phyloP scores from a whole-genome alignment of 1,140 invertebrate species.

The Diorhabda carinulata region DNA sequence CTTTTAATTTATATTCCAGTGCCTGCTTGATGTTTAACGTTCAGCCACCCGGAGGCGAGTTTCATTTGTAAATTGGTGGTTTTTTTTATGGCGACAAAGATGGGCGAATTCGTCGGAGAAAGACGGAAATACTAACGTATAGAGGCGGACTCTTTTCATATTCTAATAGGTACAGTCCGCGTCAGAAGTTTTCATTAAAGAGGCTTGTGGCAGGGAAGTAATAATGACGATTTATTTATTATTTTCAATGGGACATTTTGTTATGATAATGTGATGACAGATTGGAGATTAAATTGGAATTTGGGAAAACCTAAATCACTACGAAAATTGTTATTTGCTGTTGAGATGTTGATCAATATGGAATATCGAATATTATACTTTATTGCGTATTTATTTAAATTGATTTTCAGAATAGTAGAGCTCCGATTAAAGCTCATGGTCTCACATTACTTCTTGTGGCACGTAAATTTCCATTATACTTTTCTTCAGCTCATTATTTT shows the following conservation, averaged over 20 bases:
- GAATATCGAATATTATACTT: no score
- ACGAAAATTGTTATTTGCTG: background rate
- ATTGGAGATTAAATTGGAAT: background rate
- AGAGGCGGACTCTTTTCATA: conserved; percentile 31
- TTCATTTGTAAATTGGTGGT: conserved; percentile 42
- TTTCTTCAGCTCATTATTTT: no score
- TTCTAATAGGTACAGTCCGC: conserved; percentile 34
- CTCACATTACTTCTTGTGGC: no score
- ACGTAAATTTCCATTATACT: no score
- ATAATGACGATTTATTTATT: conserved; percentile 3
- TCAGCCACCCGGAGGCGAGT: conserved; percentile 25
- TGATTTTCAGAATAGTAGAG: no score
- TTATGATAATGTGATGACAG: conserved; percentile 1
- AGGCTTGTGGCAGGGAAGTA: background rate
- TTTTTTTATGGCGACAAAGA: conserved; percentile 29
- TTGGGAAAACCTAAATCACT: background rate
- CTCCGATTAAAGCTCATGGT: no score
- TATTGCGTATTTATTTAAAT: no score
- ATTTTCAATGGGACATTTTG: conserved; percentile 2
- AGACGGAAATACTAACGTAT: conserved; percentile 21
- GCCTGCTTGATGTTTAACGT: conserved; percentile 37
- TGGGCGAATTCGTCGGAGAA: conserved; percentile 18
- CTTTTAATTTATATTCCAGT: conserved; percentile 44
- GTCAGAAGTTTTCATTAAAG: conserved; percentile 18
- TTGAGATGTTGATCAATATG: background rate